phyloP scores from a whole-genome alignment of 2,797 vertebrate genomes.

The Bucorvus abyssinicus region DNA sequence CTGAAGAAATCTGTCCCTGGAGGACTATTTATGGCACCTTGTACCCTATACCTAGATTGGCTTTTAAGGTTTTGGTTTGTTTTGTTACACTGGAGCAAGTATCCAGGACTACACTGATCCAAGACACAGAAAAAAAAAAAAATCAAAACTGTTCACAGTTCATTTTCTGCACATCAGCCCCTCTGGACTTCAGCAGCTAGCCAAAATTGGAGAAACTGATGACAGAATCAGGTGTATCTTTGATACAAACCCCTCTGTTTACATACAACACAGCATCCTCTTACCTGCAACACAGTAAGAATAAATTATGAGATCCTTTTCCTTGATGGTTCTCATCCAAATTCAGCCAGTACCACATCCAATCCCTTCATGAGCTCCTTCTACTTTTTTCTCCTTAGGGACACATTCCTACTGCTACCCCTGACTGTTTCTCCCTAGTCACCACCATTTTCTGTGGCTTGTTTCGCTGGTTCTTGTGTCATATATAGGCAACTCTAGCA shows the following conservation, averaged over 20 bases:
- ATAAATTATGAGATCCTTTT: not conserved
- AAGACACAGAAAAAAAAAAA: not conserved
- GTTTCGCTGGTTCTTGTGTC: not conserved
- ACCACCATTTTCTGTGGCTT: not conserved
- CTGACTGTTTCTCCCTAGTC: not conserved
- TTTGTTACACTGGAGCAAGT: not conserved
- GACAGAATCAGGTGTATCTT: not conserved
- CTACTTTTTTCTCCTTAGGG: not conserved
- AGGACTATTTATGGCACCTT: not conserved
- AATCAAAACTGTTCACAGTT: not conserved
- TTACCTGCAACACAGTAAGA: not conserved
- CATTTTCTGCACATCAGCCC: not conserved
- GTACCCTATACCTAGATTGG: not conserved
- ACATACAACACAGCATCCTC: not conserved
- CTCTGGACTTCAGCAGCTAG: not conserved
- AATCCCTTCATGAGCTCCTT: not conserved
- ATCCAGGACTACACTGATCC: not conserved
- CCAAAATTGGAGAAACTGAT: not conserved
- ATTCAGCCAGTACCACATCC: not conserved
- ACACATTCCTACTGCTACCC: not conserved
- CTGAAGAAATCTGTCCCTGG: not conserved
- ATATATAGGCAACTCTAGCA: not conserved
- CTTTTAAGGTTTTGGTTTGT: not conserved
- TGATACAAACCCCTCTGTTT: not conserved
- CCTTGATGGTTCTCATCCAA: not conserved